Evolutionary conservation across 2,797 vertebrate species (phyloP).

Genomic region (Scolopax bukidnonensis): DNA sequence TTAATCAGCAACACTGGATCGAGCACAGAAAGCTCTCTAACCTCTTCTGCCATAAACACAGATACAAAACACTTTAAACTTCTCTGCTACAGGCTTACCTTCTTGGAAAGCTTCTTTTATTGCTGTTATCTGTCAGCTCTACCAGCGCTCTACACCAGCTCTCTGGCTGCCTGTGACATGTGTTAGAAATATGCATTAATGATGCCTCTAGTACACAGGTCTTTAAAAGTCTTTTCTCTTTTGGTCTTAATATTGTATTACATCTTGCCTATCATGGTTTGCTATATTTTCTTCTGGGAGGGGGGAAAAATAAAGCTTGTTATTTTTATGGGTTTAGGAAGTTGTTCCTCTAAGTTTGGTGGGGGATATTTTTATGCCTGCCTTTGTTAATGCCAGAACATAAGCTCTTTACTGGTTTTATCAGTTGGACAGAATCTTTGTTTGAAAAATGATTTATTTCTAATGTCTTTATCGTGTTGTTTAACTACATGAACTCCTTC

Average conservation of each 20-base stretch:
- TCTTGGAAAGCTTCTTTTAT: neutral
- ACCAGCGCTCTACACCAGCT: neutral
- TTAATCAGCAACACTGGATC: neutral
- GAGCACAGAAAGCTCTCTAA: neutral
- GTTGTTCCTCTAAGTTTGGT: neutral
- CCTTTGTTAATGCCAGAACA: neutral
- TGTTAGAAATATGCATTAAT: neutral
- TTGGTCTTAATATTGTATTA: neutral
- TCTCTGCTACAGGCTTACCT: neutral
- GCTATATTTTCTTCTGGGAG: neutral
- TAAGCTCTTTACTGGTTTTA: neutral
- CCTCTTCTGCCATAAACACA: neutral
- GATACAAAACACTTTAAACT: neutral
- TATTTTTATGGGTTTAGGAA: neutral
- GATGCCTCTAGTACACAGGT: neutral
- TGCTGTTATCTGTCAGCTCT: neutral
- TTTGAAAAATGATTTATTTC: neutral
- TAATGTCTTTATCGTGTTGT: neutral
- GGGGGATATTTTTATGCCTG: neutral
- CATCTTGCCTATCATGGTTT: neutral
- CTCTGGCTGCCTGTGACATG: neutral
- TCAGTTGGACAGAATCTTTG: neutral
- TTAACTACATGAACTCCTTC: neutral
- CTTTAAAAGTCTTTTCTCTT: neutral
- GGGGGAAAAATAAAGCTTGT: neutral